phyloP scores from a whole-genome alignment of 2,888 invertebrate genomes.

The Conus canariensis region DNA sequence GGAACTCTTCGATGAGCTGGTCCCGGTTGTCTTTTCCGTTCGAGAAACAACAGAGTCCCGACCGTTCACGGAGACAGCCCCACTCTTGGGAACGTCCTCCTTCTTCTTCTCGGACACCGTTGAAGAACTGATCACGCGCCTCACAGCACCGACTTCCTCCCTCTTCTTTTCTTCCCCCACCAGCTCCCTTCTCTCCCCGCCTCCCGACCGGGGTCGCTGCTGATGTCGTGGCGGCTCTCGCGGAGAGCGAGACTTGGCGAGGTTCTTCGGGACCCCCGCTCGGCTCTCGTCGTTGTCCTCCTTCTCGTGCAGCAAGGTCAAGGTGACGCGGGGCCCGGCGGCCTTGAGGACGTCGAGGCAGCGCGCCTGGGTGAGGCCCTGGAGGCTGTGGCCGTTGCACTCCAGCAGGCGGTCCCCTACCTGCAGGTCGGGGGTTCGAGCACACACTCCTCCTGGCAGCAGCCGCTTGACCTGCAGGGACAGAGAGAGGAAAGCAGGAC shows the following conservation, averaged over 20 bases:
- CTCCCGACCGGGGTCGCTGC: no score
- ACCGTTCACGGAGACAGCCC: background rate
- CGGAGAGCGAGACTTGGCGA: no score
- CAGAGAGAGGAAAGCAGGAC: background rate
- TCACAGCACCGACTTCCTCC: background rate
- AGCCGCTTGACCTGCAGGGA: slow-evolving; percentile 72
- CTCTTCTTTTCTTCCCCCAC: background rate
- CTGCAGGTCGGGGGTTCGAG: slow-evolving; percentile 88
- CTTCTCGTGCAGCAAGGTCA: slow-evolving; percentile 83
- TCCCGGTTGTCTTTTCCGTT: background rate
- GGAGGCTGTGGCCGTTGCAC: slow-evolving; percentile 88
- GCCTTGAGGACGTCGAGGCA: slow-evolving; percentile 92
- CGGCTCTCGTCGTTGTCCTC: no score
- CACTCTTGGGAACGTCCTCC: background rate
- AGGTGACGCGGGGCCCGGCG: slow-evolving; percentile 88
- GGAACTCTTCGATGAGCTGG: no score
- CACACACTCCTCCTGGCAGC: slow-evolving; percentile 70
- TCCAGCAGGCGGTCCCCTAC: slow-evolving; percentile 94
- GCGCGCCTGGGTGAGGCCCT: slow-evolving; percentile 91
- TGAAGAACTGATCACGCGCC: background rate
- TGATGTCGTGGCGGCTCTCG: no score
- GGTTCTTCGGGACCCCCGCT: no score
- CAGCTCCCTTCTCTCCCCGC: no score
- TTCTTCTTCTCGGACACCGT: background rate
- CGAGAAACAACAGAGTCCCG: background rate